Evolutionary conservation across 2,888 invertebrate species (phyloP), one percentile per base, ranked within the genome.

Genomic region (Tachina lurida): DNA sequence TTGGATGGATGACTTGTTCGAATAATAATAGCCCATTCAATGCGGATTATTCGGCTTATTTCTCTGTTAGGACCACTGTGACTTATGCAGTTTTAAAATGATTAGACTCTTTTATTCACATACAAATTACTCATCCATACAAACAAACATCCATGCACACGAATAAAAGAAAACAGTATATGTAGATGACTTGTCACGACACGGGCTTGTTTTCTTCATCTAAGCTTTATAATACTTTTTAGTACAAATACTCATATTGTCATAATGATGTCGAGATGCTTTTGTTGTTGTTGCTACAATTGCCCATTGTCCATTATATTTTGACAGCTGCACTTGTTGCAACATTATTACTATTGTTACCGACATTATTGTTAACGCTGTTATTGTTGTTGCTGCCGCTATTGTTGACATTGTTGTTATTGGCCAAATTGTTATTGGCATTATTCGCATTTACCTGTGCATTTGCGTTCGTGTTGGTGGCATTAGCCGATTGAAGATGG

Each of bases 301-400:
- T n/a, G 62, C 7, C 22, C 22, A 63, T 49, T 62, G 10, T 63
- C 31, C 70, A 67, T 84, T 88, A 89, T 86, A 89, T 88, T 84
- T 89, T 89, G 87, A 89, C 89, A 88, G 88, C 89, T 65, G 89
- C 87, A 81, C 87, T 87, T 79, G 87, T 87, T 87, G 85, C 77
- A 62, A 80, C 60, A 43, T 45, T 73, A 70, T 87, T 87, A 45
- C 58, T 68, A 78, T 83, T 80, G 71, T 54, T 85, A 43, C 52
- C 62, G 43, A 39, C 60, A n/a, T 43, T 68, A 43, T 67, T 79
- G 22, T 49, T 84, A n/a, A 58, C 62, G 63, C 47, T 84, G 68
- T 81, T 31, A 31, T 31, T 87, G 70, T 56, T 78, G 41, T 58
- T 74, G 39, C 56, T 80, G 49, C 45, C 71, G 22, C n/a, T 49